Percentiles rank a stretch among this genome's conserved stretches.
phyloP scores from a whole-genome alignment of 53 echinoderm and acorn worm species.

The Hippasteria phrygiana region DNA sequence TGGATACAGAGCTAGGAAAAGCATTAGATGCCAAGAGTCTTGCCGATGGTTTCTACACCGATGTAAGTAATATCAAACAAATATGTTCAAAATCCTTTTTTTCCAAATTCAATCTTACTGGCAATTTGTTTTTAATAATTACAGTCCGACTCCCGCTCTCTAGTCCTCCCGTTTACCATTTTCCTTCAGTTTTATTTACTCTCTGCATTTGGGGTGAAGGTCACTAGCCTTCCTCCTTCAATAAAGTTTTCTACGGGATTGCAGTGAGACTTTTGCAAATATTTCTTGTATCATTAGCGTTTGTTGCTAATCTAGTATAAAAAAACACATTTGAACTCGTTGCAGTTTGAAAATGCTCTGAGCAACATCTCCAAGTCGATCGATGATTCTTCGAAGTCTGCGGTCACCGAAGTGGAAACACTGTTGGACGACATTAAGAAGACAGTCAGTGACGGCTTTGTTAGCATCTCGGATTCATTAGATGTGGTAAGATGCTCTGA shows the following conservation, averaged over 20 bases:
- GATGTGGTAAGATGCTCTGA: slow-evolving; percentile 5
- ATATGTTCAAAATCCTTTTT: not conserved
- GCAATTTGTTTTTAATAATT: too few species aligned
- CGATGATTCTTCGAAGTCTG: slow-evolving; percentile 3
- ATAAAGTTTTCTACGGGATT: too few species aligned
- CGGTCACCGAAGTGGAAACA: not conserved
- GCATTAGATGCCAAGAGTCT: not conserved
- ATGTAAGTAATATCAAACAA: slow-evolving; percentile 17
- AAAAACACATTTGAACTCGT: too few species aligned
- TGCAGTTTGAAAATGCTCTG: slow-evolving; percentile 57
- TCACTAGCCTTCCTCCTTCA: too few species aligned
- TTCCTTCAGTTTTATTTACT: too few species aligned
- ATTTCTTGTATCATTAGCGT: too few species aligned
- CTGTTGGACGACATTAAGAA: slow-evolving; percentile 19
- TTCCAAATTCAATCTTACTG: too few species aligned
- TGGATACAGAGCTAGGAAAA: not conserved
- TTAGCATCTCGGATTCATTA: not conserved
- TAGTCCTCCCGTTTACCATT: too few species aligned
- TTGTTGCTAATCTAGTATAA: too few species aligned
- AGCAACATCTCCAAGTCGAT: slow-evolving; percentile 34
- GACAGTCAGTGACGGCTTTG: not conserved
- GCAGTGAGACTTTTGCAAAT: too few species aligned
- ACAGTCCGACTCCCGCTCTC: too few species aligned
- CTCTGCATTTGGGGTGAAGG: too few species aligned
- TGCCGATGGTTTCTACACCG: not conserved